These are phyloP conservation scores for Trinorchestia longiramus DNA, from an alignment of 1,140 invertebrate species.

Conservation along the genomic window DNA sequence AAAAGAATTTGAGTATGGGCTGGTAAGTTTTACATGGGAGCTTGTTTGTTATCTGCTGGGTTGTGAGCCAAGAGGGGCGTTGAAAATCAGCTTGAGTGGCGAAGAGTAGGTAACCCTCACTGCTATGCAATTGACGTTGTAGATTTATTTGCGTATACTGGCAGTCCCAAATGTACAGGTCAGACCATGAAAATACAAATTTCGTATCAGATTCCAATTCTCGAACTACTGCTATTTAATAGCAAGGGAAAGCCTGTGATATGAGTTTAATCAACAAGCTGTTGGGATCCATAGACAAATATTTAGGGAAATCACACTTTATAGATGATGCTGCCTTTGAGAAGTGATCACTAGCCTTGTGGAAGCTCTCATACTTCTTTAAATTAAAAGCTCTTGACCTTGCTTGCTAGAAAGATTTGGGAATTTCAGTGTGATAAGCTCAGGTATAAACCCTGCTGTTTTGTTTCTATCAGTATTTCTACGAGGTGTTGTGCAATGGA, in stretches of 20 bases:
- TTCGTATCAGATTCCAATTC: not conserved
- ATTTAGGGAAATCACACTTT: not conserved
- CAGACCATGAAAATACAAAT: not conserved
- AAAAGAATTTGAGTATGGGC: not conserved
- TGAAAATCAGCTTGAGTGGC: not conserved
- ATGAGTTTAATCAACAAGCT: not conserved
- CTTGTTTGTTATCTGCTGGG: not conserved
- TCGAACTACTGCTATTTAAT: not conserved
- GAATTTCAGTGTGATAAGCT: not conserved
- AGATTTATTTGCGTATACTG: not conserved
- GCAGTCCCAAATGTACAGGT: not conserved
- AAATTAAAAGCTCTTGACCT: not conserved
- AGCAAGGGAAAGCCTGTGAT: not conserved
- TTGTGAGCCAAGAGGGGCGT: not conserved
- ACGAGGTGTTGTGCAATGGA: not conserved
- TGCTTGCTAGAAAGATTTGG: not conserved
- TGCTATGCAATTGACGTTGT: not conserved
- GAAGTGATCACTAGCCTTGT: not conserved
- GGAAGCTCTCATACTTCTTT: not conserved
- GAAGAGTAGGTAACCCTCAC: not conserved
- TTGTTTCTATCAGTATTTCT: not conserved
- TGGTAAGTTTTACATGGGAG: not conserved
- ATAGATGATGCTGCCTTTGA: not conserved
- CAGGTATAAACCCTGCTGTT: not conserved
- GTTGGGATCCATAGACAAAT: not conserved